Conservation (phyloP, 2,113 vertebrate species). For the Prinia subflava region DNA sequence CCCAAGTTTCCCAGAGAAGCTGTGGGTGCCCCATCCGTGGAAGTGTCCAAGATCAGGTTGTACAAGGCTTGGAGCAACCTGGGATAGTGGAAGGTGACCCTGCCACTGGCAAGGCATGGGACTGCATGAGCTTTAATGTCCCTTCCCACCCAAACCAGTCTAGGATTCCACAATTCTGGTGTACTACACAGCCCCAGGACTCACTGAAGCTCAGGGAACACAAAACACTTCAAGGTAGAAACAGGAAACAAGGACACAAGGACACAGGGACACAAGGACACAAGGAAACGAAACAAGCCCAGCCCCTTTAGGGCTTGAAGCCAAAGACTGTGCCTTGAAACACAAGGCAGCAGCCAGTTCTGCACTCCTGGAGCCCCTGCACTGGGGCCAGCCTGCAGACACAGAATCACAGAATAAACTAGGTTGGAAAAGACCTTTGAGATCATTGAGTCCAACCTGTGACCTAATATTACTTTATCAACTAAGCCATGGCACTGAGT, state of each 20-base stretch:
- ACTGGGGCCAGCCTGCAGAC: not conserved
- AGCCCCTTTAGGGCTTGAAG: not conserved
- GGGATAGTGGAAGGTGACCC: not conserved
- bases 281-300: not conserved
- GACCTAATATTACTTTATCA: not conserved
- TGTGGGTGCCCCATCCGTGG: not conserved
- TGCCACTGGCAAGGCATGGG: not conserved
- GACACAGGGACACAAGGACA: not conserved
- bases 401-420: not conserved
- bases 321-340: not conserved
- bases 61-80: fast-evolving
- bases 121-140: not conserved
- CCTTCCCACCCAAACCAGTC: not conserved
- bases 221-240: not conserved
- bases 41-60: not conserved
- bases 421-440: not conserved
- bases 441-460: not conserved
- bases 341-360: not conserved
- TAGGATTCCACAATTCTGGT: not conserved
- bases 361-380: not conserved
- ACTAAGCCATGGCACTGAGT: not conserved
- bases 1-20: not conserved
- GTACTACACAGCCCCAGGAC: not conserved
- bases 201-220: not conserved
- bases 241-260: not conserved